Conservation (phyloP, 2,888 invertebrate genomes). For the Leptopilina drosophilae region DNA sequence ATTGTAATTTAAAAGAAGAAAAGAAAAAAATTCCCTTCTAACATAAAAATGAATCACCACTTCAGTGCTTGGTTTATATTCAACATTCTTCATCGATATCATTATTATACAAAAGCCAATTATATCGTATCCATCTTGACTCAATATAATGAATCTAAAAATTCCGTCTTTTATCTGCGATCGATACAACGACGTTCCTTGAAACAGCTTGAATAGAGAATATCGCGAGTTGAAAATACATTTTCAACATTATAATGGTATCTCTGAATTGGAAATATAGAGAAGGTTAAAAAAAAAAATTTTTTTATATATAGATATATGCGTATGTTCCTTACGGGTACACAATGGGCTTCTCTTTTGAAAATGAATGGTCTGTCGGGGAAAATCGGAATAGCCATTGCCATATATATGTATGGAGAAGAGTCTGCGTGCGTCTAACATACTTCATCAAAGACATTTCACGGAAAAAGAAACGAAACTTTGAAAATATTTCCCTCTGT, state of each 20-base stretch:
- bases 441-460: conserved; percentile 27
- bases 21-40: too few species aligned
- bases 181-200: conserved; percentile 54
- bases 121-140: neutral
- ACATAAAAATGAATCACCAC: too few species aligned
- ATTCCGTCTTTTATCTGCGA: conserved; percentile 33
- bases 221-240: conserved; percentile 53
- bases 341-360: conserved; percentile 57
- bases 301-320: neutral
- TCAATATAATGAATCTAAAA: neutral
- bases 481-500: conserved; percentile 30
- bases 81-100: too few species aligned
- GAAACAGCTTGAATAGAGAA: conserved; percentile 53
- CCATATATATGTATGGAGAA: neutral
- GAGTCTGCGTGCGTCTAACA: neutral
- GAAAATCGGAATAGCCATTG: conserved; percentile 49
- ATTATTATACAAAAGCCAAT: neutral
- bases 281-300: too few species aligned
- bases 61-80: too few species aligned
- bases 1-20: too few species aligned
- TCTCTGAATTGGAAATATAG: conserved; percentile 27
- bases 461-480: conserved; percentile 5
- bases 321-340: neutral
- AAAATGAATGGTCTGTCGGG: conserved; percentile 58
- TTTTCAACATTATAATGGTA: conserved; percentile 57